These are phyloP conservation scores for Lepidocyrtoides sp. DNA, from an alignment of 2,888 invertebrate genomes.

Conservation along the genomic window DNA sequence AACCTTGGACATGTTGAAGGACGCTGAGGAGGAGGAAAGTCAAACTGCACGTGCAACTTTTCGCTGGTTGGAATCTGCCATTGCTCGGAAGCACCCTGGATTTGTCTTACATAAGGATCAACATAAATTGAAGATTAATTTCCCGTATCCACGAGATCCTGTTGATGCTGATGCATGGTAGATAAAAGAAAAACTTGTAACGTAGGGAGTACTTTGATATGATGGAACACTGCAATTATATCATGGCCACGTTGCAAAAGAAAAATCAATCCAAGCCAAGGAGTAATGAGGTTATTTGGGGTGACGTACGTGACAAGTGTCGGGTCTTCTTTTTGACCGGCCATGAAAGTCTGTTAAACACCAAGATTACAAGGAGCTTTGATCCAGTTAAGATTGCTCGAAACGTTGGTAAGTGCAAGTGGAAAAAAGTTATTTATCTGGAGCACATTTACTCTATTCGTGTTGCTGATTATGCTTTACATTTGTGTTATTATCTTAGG, in stretches of 20 bases:
- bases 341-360: constrained; percentile 68
- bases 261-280: constrained; percentile 39
- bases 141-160: constrained; percentile 74
- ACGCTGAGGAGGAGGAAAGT: constrained; percentile 74
- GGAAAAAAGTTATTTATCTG: not conserved
- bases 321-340: constrained; percentile 82
- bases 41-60: constrained; percentile 77
- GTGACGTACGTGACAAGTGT: constrained; percentile 82
- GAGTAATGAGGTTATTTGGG: constrained; percentile 76
- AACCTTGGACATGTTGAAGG: constrained; percentile 83
- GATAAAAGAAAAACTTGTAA: not conserved
- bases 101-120: constrained; percentile 77
- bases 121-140: constrained; percentile 60
- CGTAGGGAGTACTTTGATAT: constrained; percentile 81
- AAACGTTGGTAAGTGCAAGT: constrained; percentile 71
- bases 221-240: constrained; percentile 83
- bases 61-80: constrained; percentile 81
- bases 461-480: too few relatives aligned
- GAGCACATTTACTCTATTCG: too few relatives aligned
- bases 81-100: constrained; percentile 77
- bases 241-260: constrained; percentile 62
- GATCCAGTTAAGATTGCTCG: constrained; percentile 81
- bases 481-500: constrained; percentile 32
- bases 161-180: constrained; percentile 71
- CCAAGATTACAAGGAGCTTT: constrained; percentile 70